Percentiles rank a stretch among this genome's conserved stretches.
Evolutionary conservation across 2,888 invertebrate genomes (phyloP).

Genomic region (Diplolepis rosae): DNA sequence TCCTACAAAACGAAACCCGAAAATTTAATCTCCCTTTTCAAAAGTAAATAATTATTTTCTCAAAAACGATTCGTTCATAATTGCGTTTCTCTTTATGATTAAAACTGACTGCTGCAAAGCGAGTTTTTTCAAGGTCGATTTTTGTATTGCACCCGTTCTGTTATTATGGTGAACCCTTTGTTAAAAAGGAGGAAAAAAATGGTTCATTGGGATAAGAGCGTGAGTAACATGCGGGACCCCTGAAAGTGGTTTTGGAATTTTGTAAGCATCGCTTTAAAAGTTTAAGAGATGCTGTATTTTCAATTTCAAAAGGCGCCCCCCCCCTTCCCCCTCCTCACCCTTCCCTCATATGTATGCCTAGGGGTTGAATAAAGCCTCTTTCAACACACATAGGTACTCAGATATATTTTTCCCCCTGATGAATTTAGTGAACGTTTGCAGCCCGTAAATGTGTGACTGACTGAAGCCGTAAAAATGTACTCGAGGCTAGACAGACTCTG

Average conservation of each 20-base stretch:
- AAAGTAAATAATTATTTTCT: background rate
- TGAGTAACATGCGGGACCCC: conserved; percentile 21
- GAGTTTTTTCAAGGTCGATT: conserved; percentile 19
- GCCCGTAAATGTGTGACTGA: background rate
- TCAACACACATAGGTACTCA: background rate
- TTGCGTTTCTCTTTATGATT: no score
- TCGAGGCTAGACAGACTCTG: conserved; percentile 7
- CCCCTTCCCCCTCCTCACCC: no score
- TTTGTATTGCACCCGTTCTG: conserved; percentile 19
- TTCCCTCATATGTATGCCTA: conserved; percentile 1
- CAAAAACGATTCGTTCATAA: conserved; percentile 4
- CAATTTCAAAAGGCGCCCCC: background rate
- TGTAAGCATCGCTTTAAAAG: background rate
- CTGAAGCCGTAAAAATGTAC: conserved; percentile 54
- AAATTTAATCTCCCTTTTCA: no score
- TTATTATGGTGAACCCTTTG: background rate
- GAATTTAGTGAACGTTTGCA: background rate
- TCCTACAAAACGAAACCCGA: no score
- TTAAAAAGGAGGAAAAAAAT: background rate
- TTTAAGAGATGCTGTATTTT: background rate
- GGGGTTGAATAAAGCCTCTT: conserved; percentile 35
- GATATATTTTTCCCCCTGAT: background rate
- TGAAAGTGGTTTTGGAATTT: conserved; percentile 2
- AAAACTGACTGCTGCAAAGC: conserved; percentile 10
- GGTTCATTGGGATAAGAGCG: conserved; percentile 5